Base-by-base conservation (phyloP, 2,888 invertebrate genomes). In the Axea sp. region DNA sequence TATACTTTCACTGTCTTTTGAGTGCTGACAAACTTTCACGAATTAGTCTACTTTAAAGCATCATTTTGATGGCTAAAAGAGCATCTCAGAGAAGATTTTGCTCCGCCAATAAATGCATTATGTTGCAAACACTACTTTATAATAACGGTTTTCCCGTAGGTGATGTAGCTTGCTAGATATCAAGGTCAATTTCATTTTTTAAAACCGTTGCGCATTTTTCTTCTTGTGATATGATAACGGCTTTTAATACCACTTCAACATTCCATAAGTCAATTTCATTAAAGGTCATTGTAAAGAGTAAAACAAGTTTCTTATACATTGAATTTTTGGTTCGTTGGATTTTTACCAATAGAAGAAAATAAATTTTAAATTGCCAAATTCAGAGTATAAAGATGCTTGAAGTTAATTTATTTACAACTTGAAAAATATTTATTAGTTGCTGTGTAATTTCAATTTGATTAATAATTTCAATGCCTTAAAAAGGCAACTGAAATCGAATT, bases 221-320 rank as follows among this genome's bases (percentile, higher is more conserved):
- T 35, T 31, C 5, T 11, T 30, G 28, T 53, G 53, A 53, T 51
- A 69, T 69, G 51, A 69, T 69, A 69, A 69, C 68, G 68, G 68
- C 59, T 60, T 69, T 60, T 60, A 69, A 69, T 69, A 69, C 43
- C 60, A 33, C 60, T 39, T 45, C 47, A 51, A 43, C 68, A 69
- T 69, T 69, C 68, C 53, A 37, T 33, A 28, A 69, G 60, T 69
- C 68, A 60, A 45, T 69, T 69, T 69, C 35, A 60, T 69, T 69
- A 69, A 69, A 69, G 68, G 68, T 69, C 60, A 69, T 69, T 60
- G 51, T 33, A 14, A n/a, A 59, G 51, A 49, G 31, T 8, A 31
- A 59, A 12, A 2, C 31, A 31, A 31, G 15, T 30, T 17, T 14
- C 28, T 47, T 26, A 22, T 3, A 8, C 3, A 7, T 24, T 19